Evolutionary conservation across 2,888 invertebrate species (phyloP).

Genomic region (Chesias legatella): DNA sequence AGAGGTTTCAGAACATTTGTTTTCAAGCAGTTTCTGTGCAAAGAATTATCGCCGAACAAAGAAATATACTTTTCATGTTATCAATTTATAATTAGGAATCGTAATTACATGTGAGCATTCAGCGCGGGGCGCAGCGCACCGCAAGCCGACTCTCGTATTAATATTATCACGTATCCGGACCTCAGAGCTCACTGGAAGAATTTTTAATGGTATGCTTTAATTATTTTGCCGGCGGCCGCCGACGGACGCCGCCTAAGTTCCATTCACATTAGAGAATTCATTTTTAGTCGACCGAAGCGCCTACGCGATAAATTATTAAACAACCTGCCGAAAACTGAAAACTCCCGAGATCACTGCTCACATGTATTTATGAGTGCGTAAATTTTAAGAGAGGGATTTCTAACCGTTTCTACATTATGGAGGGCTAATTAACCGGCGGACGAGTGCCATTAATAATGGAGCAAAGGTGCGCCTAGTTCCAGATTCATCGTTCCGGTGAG

Average conservation of each 20-base stretch:
- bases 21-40: too few species aligned
- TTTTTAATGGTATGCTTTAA: conserved; percentile 79
- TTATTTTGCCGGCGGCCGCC: conserved; percentile 69
- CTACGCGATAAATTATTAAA: conserved; percentile 30
- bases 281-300: conserved; percentile 51
- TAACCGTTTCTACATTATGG: conserved; percentile 74
- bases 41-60: conserved; percentile 8
- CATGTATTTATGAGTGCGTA: conserved; percentile 68
- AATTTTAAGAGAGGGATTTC: conserved; percentile 66
- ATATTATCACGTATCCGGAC: conserved; percentile 78
- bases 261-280: conserved; percentile 79
- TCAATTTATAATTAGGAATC: conserved; percentile 28
- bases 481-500: conserved; percentile 8
- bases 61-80: conserved; percentile 8
- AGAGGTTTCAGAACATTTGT: too few species aligned
- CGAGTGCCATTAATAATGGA: conserved; percentile 28
- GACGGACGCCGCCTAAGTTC: conserved; percentile 55
- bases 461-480: conserved; percentile 19
- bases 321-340: conserved; percentile 74
- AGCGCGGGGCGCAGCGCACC: conserved; percentile 33
- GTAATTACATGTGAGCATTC: conserved; percentile 31
- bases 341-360: conserved; percentile 65
- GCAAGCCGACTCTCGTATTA: conserved; percentile 58
- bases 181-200: conserved; percentile 71
- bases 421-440: conserved; percentile 73